Base-by-base conservation (phyloP, 2,797 vertebrate genomes). In the Discoglossus pictus region DNA sequence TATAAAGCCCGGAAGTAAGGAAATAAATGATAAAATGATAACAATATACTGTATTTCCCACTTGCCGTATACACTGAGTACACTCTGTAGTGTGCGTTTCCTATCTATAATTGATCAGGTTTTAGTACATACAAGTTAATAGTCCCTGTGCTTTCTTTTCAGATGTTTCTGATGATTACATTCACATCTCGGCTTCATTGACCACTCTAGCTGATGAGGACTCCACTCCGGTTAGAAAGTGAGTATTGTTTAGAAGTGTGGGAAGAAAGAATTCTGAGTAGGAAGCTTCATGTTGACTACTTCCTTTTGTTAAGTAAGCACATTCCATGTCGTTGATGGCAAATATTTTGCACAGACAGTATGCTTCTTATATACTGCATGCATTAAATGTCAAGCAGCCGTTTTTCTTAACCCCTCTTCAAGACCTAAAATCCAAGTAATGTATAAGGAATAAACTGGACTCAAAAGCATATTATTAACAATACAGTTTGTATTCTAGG, bases 91-190 rank as follows among this genome's bases (percentile, higher is more conserved):
- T n/a, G n/a, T n/a, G n/a, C n/a, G n/a, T n/a, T n/a, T n/a, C n/a
- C n/a, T n/a, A n/a, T n/a, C n/a, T n/a, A n/a, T n/a, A n/a, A n/a
- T 55, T 40, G 73, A 11, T 38, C 68, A 0, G 25, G 6, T 54
- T 73, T 6, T 6, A 1, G 8, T 36, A 25, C 52, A 40, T 31
- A 31, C 4, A 31, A 8, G 4, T 31, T 4, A 31, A 36, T 59
- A 75, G 79, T 72, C 86, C 50, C 73, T 50, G 15, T 13, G 65
- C 63, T 71, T 82, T 82, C 21, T 81, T 31, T 82, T 16, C 82
- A 98, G 96, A 86, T 91, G 93, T 98, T 75, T 94, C 96, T 55
- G 95, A 98, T 78, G 97, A 99, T 79, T 98, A 97, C 78, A 96
- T 98, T 80, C 93, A 93, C 65, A 90, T 95, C 65, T 96, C 95